These are phyloP conservation scores for Teleiodes luculella DNA, from an alignment of 2,888 invertebrate species.

Conservation along the genomic window DNA sequence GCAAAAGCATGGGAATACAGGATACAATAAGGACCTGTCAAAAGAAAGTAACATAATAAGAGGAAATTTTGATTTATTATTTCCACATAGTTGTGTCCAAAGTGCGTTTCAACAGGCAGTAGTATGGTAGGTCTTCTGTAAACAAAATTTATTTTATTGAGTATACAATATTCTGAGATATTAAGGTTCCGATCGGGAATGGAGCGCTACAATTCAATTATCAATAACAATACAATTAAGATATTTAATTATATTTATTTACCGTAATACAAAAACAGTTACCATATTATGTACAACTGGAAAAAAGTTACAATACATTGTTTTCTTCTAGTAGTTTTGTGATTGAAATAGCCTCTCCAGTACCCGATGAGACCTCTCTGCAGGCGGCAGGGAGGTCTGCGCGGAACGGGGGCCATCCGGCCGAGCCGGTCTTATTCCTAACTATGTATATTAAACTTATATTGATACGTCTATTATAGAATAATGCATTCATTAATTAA, in stretches of 20 bases:
- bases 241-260: slow-evolving; percentile 77
- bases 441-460: slow-evolving; percentile 78
- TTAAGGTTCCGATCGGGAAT: slow-evolving; percentile 78
- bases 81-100: slow-evolving; percentile 78
- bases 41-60: slow-evolving; percentile 70
- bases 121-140: slow-evolving; percentile 74
- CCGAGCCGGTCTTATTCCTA: slow-evolving; percentile 74
- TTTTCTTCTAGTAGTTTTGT: slow-evolving; percentile 86
- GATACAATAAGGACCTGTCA: slow-evolving; percentile 71
- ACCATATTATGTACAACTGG: slow-evolving; percentile 79
- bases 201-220: slow-evolving; percentile 68
- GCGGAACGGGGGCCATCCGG: slow-evolving; percentile 80
- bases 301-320: slow-evolving; percentile 75
- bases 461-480: slow-evolving; percentile 73
- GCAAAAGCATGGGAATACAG: slow-evolving; percentile 67
- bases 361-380: slow-evolving; percentile 87
- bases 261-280: slow-evolving; percentile 78
- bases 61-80: slow-evolving; percentile 78
- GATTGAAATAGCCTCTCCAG: slow-evolving; percentile 90
- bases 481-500: slow-evolving; percentile 75
- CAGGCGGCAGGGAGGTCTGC: slow-evolving; percentile 80
- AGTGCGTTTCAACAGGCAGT: slow-evolving; percentile 75
- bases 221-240: slow-evolving; percentile 74
- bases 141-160: slow-evolving; percentile 74
- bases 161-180: slow-evolving; percentile 58